phyloP scores from a whole-genome alignment of 2,113 vertebrate genomes.

The Vulpes ferrilata region DNA sequence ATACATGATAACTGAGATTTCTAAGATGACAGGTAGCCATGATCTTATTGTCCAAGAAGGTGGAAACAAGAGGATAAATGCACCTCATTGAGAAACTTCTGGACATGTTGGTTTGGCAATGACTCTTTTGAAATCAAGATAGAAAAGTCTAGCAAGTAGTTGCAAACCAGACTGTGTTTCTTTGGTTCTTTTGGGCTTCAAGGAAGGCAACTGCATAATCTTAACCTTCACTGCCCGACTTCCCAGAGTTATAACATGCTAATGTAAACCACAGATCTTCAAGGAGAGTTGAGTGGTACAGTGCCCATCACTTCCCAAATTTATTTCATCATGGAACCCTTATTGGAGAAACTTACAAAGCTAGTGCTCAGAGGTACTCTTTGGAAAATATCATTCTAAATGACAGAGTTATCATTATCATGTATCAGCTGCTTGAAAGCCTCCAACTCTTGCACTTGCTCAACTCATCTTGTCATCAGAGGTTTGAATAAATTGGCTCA shows the following conservation, averaged over 20 bases:
- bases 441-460: not conserved
- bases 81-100: not conserved
- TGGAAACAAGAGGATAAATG: not conserved
- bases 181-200: not conserved
- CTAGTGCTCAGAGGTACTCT: not conserved
- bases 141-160: not conserved
- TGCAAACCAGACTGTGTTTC: not conserved
- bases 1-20: not conserved
- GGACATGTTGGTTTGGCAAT: not conserved
- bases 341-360: not conserved
- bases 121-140: not conserved
- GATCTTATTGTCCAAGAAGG: not conserved
- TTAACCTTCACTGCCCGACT: not conserved
- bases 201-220: not conserved
- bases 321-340: not conserved
- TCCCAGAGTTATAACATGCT: not conserved
- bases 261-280: not conserved
- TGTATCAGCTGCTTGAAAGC: not conserved
- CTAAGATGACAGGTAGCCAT: not conserved
- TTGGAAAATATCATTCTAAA: not conserved
- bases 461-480: not conserved
- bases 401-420: not conserved
- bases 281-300: not conserved
- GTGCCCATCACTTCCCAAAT: not conserved
- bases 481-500: not conserved